These are phyloP conservation scores for Poecilus cupreus DNA, from an alignment of 2,888 invertebrate genomes.

Conservation along the genomic window DNA sequence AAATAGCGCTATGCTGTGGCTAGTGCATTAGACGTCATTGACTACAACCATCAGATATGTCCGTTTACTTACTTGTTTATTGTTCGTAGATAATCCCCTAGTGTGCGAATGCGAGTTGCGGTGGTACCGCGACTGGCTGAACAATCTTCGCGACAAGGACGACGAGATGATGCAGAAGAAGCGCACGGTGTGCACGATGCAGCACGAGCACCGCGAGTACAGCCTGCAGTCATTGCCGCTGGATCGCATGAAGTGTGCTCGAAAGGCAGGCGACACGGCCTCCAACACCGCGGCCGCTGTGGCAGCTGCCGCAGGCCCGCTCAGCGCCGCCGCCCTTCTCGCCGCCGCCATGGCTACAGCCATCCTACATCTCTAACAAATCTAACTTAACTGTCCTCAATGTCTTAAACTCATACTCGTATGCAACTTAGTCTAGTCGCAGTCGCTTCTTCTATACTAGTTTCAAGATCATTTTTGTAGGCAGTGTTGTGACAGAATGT, in stretches of 20 bases:
- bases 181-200: constrained; percentile 88
- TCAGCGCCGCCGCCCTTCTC: constrained; percentile 69
- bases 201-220: constrained; percentile 87
- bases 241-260: constrained; percentile 88
- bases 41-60: no score
- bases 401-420: constrained; percentile 23
- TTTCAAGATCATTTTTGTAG: no score
- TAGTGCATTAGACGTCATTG: no score
- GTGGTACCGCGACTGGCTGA: constrained; percentile 91
- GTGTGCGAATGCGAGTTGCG: constrained; percentile 90
- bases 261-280: constrained; percentile 73
- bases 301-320: constrained; percentile 68
- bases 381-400: constrained; percentile 26
- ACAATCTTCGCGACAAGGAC: constrained; percentile 85
- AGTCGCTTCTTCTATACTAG: background rate
- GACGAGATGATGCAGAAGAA: constrained; percentile 93
- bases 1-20: no score
- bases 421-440: background rate
- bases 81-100: constrained; percentile 86
- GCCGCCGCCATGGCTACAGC: constrained; percentile 24
- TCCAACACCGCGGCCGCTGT: constrained; percentile 67
- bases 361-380: background rate
- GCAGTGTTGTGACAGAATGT: background rate
- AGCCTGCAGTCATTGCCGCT: constrained; percentile 87
- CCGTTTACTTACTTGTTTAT: no score